Conservation (phyloP, 2,113 vertebrate species). For the Candoia aspera region DNA sequence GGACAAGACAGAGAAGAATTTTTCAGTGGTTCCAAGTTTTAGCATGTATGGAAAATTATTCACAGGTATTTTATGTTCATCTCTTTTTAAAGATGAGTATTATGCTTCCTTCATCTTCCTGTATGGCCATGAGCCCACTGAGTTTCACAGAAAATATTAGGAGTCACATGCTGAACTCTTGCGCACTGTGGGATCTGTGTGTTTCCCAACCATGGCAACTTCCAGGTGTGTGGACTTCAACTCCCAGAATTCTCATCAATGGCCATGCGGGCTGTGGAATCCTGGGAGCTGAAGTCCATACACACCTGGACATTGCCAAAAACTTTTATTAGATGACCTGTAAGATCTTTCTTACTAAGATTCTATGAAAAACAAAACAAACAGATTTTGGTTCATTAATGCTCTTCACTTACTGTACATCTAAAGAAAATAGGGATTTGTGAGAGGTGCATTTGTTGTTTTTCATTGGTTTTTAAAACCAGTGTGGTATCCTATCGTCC, state of each 20-base stretch:
- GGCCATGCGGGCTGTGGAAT: background rate
- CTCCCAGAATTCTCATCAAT: background rate
- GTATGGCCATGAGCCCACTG: no score
- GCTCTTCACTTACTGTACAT: background rate
- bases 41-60: no score
- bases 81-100: no score
- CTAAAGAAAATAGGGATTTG: background rate
- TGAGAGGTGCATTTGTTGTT: background rate
- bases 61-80: no score
- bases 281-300: background rate
- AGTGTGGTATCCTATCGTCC: fast-evolving
- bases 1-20: no score
- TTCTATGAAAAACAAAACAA: background rate
- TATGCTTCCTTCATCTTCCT: no score
- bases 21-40: no score
- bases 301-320: background rate
- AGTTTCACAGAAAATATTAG: no score
- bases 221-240: background rate
- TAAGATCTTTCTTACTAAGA: background rate
- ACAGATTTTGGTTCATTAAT: no score
- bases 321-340: background rate
- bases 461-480: background rate
- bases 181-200: background rate
- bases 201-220: background rate
- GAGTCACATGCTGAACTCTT: background rate